These are phyloP conservation scores for Momotus momota DNA, from an alignment of 2,797 vertebrate genomes.

Conservation along the genomic window DNA sequence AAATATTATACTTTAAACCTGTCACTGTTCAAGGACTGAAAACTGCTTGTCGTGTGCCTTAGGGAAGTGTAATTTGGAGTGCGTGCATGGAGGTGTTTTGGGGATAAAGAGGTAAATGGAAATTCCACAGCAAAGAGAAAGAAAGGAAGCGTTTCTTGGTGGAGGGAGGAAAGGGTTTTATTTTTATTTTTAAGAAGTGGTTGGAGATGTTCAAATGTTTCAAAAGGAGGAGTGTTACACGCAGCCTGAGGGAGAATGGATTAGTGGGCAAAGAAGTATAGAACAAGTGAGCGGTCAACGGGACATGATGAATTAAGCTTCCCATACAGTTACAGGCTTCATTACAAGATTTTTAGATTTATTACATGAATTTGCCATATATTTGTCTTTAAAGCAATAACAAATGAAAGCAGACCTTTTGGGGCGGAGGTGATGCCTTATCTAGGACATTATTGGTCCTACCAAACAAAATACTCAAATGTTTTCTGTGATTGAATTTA, in stretches of 20 bases:
- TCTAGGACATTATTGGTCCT: not conserved
- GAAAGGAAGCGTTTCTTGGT: not conserved
- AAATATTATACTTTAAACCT: conserved; percentile 35
- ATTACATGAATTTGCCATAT: not conserved
- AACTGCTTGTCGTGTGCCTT: not conserved
- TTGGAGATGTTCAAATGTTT: not conserved
- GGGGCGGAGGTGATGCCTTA: not conserved
- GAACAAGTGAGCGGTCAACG: not conserved
- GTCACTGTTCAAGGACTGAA: not conserved
- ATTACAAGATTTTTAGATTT: not conserved
- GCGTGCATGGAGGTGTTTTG: not conserved
- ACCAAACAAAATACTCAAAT: not conserved
- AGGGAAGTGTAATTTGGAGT: not conserved
- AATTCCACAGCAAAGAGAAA: not conserved
- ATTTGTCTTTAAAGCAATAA: not conserved
- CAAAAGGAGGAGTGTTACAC: not conserved
- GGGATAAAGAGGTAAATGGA: not conserved
- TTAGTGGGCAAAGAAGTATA: not conserved
- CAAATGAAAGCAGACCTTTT: not conserved
- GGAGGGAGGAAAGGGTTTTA: accelerated
- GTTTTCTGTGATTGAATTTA: not conserved
- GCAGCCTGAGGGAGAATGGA: not conserved
- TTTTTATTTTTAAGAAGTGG: not conserved
- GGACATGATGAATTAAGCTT: conserved; percentile 11
- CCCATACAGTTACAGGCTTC: not conserved